Evolutionary conservation across 2,113 vertebrate species (phyloP).

Genomic region (Scatophagus argus): DNA sequence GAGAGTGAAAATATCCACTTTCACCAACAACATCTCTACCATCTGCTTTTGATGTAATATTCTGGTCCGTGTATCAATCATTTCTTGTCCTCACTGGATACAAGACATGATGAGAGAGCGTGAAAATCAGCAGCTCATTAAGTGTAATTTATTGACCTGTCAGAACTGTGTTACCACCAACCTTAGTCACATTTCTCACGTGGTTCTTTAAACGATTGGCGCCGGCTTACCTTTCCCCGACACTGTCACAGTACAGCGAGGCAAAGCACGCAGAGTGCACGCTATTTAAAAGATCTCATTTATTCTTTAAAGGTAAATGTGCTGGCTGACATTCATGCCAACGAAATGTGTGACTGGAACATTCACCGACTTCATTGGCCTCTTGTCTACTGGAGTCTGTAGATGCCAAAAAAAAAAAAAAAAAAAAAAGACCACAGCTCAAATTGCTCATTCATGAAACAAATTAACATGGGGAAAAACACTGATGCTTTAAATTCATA

Average conservation of each 20-base stretch:
- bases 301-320: neutral
- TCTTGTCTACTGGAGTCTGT: neutral
- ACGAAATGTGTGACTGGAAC: neutral
- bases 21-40: neutral
- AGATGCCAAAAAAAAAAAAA: no score
- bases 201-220: conserved; percentile 29
- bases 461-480: neutral
- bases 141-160: conserved; percentile 60
- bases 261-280: no score
- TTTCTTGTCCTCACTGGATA: neutral
- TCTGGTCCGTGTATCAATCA: neutral
- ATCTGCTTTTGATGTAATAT: neutral
- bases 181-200: conserved; percentile 33
- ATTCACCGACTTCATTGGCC: no score
- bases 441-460: neutral
- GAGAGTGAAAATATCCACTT: neutral
- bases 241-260: neutral
- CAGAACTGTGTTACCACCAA: conserved; percentile 30
- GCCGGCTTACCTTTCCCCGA: conserved; percentile 11
- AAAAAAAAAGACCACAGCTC: no score
- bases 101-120: conserved; percentile 1
- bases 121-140: conserved; percentile 54
- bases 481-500: neutral
- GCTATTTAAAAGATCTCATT: neutral
- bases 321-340: neutral